Evolutionary conservation across 2,888 invertebrate genomes (phyloP), one percentile per base, ranked within the genome.

Genomic region (Lasioglossum vierecki): DNA sequence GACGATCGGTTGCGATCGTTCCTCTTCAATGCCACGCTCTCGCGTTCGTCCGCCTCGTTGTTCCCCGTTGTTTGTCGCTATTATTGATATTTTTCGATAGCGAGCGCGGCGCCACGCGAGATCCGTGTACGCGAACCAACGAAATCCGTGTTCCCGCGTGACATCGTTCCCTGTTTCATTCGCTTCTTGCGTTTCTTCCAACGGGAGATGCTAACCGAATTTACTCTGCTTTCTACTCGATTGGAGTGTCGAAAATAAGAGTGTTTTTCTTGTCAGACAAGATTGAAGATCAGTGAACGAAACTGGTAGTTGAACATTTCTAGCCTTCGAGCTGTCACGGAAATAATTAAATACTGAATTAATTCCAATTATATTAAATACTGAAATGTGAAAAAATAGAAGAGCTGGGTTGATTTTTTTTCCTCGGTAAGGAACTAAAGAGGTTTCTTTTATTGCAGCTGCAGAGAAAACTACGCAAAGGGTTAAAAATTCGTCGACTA

Each of bases 1-100:
- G 22, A 22, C n/a, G 39, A 68, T 68, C 73, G 79, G 81, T 73
- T 39, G 88, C 74, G 39, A 46, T 39, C 49, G 13, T 74, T 75
- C 18, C 76, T 22, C 82, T 66, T 66, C 68, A 72, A 26, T 22
- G 39, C 63, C 70, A 35, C 66, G 71, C 66, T 66, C 63, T 44
- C 46, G 49, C 78, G 18, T 18, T 60, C 70, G 60, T 15, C 72
- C 49, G 57, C 87, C 68, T 76, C 82, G 53, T 57, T 44, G 39
- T 82, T 83, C 84, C 83, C 84, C 88, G 87, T 88, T 85, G 85
- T 84, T 83, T 78, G 75, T 85, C 82, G 78, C 82, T 87, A 90
- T 90, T 91, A 90, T 90, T 90, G 90, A 91, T 90, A 89, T 91
- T 90, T 90, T 90, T 88, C 87, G 84, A 89, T 87, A 91, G 53